These are phyloP conservation scores for Crossocerus cetratus DNA, from an alignment of 2,888 invertebrate species.

Conservation along the genomic window DNA sequence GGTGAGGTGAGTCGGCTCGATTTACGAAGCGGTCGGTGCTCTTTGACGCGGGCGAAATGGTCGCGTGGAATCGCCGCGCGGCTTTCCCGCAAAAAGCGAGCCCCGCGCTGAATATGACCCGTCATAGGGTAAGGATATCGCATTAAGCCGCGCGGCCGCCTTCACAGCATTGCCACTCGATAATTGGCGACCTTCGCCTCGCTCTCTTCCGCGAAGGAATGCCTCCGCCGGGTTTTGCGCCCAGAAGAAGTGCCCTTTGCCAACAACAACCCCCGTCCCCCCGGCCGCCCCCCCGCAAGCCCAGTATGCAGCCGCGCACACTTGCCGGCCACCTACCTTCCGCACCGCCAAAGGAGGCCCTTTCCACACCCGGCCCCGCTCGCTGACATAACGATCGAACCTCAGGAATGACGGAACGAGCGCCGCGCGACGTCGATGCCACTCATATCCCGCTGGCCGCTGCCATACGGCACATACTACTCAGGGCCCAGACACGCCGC, in stretches of 20 bases:
- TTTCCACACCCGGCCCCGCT: not conserved
- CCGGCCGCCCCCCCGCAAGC: not conserved
- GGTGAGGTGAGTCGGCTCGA: conserved; percentile 23
- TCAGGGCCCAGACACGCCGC: no score
- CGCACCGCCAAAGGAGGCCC: not conserved
- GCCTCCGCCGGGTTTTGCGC: conserved; percentile 59
- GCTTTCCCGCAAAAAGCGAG: conserved; percentile 50
- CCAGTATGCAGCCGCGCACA: no score
- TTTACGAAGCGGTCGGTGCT: conserved; percentile 59
- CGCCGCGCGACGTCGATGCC: conserved; percentile 14
- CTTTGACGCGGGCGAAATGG: conserved; percentile 59
- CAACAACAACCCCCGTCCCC: conserved; percentile 1
- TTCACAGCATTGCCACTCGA: conserved; percentile 63
- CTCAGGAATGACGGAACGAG: conserved; percentile 9
- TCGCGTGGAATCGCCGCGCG: conserved; percentile 33
- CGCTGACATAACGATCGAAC: not conserved
- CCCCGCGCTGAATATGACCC: conserved; percentile 63
- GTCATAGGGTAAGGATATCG: conserved; percentile 63
- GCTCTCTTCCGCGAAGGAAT: conserved; percentile 72
- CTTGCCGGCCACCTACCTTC: not conserved
- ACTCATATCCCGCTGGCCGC: not conserved
- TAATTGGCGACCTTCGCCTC: conserved; percentile 75
- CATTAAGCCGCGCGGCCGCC: conserved; percentile 64
- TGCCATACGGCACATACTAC: no score
- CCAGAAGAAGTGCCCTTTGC: conserved; percentile 22